A percentile compares a stretch with the other conserved stretches of the same genome.
phyloP scores from a whole-genome alignment of 2,113 vertebrate genomes.

The Notarius quadriscutis region DNA sequence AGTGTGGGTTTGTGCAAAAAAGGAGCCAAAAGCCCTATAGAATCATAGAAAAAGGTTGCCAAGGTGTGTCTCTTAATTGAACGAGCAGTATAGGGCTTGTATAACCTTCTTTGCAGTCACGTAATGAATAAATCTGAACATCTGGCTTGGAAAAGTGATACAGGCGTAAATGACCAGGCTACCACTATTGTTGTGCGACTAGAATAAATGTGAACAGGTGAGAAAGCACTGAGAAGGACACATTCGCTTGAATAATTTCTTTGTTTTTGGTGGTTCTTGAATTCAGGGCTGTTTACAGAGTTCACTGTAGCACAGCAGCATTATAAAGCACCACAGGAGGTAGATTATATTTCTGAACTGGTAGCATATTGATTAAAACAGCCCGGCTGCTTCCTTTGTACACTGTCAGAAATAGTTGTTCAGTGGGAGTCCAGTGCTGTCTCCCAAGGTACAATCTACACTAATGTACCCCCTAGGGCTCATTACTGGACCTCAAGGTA shows the following conservation, averaged over 20 bases:
- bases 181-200: background rate
- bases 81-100: background rate
- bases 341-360: background rate
- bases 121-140: background rate
- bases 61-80: background rate
- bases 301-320: background rate
- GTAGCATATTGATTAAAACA: background rate
- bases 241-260: background rate
- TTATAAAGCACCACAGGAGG: background rate
- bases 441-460: too few species aligned
- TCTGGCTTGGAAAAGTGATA: background rate
- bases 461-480: too few species aligned
- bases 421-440: too few species aligned
- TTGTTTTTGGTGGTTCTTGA: background rate
- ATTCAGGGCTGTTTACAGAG: background rate
- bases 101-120: constrained; percentile 7
- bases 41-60: background rate
- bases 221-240: too few species aligned
- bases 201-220: background rate
- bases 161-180: background rate
- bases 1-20: constrained; percentile 1
- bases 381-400: background rate
- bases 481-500: too few species aligned
- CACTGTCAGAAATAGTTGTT: too few species aligned
- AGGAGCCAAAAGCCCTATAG: background rate